Conservation (phyloP, 2,888 invertebrate genomes). For the Hydropsyche betteni region DNA sequence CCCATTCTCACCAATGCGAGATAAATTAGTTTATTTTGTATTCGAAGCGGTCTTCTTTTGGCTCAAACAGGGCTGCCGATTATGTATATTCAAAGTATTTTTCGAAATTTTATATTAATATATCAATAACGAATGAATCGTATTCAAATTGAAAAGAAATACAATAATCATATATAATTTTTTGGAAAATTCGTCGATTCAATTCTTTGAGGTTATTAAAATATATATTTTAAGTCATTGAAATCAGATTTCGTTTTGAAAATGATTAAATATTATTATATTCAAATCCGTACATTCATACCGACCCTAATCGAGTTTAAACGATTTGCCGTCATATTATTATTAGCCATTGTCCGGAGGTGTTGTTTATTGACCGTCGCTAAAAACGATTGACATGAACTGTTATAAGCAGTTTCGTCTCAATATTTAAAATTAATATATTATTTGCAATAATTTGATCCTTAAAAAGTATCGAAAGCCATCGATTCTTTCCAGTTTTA, state of each 20-base stretch:
- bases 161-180: background rate
- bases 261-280: conserved; percentile 1
- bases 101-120: too few species aligned
- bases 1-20: conserved; percentile 43
- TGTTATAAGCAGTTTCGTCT: conserved; percentile 33
- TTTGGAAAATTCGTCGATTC: background rate
- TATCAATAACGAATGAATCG: too few species aligned
- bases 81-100: too few species aligned
- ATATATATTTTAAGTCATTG: background rate
- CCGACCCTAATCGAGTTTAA: background rate
- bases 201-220: background rate
- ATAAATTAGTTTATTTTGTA: conserved; percentile 50
- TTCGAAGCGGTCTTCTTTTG: conserved; percentile 43
- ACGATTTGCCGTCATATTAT: conserved; percentile 34
- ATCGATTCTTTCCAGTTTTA: background rate
- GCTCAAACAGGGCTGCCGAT: conserved; percentile 41
- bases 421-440: background rate
- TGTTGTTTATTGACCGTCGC: conserved; percentile 48
- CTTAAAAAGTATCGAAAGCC: too few species aligned
- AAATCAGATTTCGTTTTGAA: background rate
- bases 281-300: background rate
- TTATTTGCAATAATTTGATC: too few species aligned
- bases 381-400: conserved; percentile 50
- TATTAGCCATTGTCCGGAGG: conserved; percentile 49
- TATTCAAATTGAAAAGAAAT: background rate